Percentiles rank a stretch among this genome's conserved stretches.
Evolutionary conservation across 2,888 invertebrate genomes (phyloP).

Genomic region (Zeuzera pyrina): DNA sequence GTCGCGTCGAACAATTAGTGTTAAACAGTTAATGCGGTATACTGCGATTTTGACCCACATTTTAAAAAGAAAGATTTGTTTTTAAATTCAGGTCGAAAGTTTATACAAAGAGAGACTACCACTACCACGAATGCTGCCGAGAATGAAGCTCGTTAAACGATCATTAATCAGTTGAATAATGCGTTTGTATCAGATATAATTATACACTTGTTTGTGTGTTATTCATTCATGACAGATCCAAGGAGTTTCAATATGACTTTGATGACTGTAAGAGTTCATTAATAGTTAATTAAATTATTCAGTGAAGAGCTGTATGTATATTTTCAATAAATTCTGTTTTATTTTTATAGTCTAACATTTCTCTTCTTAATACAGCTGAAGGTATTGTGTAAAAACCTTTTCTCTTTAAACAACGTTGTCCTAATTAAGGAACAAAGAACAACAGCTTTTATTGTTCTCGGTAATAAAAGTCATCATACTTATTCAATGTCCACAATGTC

Average conservation of each 20-base stretch:
- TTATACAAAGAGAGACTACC: slow-evolving; percentile 14
- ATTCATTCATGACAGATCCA: slow-evolving; percentile 11
- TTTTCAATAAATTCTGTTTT: too few species aligned
- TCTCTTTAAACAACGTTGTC: too few species aligned
- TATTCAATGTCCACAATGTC: too few species aligned
- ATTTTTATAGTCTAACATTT: too few species aligned
- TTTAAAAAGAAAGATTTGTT: slow-evolving; percentile 5
- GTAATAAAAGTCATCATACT: too few species aligned
- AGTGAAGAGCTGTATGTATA: too few species aligned
- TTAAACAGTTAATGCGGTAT: slow-evolving; percentile 16
- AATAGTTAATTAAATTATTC: slow-evolving; percentile 6
- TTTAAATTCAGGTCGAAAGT: slow-evolving; percentile 12
- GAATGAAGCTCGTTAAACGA: slow-evolving; percentile 19
- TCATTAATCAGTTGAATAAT: slow-evolving; percentile 19
- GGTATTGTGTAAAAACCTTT: too few species aligned
- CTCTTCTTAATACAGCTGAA: too few species aligned
- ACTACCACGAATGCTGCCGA: slow-evolving; percentile 14
- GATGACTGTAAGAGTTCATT: slow-evolving; percentile 8
- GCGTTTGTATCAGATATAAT: slow-evolving; percentile 16
- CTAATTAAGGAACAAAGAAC: too few species aligned
- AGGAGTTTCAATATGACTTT: slow-evolving; percentile 6
- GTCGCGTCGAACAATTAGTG: slow-evolving; percentile 18
- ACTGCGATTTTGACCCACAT: slow-evolving; percentile 18
- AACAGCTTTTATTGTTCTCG: too few species aligned
- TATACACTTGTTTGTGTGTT: slow-evolving; percentile 14